phyloP scores from a whole-genome alignment of 2,888 invertebrate species.

The Sympetrum striolatum region DNA sequence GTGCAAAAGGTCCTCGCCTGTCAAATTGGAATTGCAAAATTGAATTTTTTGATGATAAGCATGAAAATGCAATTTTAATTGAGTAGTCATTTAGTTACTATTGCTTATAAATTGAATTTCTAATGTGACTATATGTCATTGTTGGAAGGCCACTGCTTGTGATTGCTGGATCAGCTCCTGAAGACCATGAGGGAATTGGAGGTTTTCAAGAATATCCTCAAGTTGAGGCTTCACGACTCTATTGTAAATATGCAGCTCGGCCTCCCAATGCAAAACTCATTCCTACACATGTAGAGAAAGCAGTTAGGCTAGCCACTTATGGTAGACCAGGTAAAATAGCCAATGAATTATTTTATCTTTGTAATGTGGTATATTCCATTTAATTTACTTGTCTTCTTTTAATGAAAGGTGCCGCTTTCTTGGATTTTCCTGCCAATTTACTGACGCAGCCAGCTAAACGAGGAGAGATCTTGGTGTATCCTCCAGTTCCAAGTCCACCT shows the following conservation, averaged over 20 bases:
- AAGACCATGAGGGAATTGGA: slow-evolving; percentile 93
- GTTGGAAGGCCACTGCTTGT: slow-evolving; percentile 79
- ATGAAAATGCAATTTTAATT: too few species aligned
- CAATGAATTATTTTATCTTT: not conserved
- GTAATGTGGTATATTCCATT: not conserved
- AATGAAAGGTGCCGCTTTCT: slow-evolving; percentile 71
- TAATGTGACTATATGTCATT: not conserved
- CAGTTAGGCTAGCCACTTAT: slow-evolving; percentile 79
- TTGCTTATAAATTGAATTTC: too few species aligned
- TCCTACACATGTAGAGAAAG: slow-evolving; percentile 91
- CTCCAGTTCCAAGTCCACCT: slow-evolving; percentile 67
- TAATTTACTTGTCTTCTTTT: not conserved
- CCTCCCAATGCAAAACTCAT: slow-evolving; percentile 83
- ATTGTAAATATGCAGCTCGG: slow-evolving; percentile 90
- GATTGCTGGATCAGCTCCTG: slow-evolving; percentile 88
- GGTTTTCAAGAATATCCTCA: slow-evolving; percentile 96
- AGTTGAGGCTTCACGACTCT: slow-evolving; percentile 85
- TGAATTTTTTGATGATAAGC: too few species aligned
- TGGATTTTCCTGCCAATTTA: slow-evolving; percentile 91
- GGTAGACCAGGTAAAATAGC: slow-evolving; percentile 78
- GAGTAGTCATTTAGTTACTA: too few species aligned
- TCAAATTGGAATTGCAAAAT: too few species aligned
- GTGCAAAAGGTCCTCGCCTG: too few species aligned
- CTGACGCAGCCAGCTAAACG: slow-evolving; percentile 64
- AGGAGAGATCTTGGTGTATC: slow-evolving; percentile 53